phyloP scores from a whole-genome alignment of 2,113 vertebrate genomes.

The Erythrolamprus reginae region DNA sequence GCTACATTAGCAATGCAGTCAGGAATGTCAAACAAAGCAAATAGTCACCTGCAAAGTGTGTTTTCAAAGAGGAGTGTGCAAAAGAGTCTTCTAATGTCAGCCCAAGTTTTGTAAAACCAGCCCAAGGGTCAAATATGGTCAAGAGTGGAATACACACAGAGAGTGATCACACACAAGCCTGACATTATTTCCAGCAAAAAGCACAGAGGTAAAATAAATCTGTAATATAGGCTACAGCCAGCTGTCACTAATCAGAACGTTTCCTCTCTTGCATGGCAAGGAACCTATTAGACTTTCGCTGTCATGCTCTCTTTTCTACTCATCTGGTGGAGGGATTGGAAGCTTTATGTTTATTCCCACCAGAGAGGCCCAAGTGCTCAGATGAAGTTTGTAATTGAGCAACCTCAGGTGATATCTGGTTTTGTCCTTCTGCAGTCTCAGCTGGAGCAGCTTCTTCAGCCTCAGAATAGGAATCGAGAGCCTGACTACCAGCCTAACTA shows the following conservation, averaged over 20 bases:
- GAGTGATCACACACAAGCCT: not conserved
- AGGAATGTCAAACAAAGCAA: not conserved
- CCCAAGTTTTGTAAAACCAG: not conserved
- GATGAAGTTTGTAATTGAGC: not conserved
- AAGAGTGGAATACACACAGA: not conserved
- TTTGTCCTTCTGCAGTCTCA: not conserved
- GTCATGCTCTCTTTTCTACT: not conserved
- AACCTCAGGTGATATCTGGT: not conserved
- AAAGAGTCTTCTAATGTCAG: not conserved
- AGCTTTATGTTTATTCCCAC: too few relatives aligned
- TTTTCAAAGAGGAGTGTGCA: not conserved
- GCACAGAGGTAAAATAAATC: not conserved
- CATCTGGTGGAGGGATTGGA: not conserved
- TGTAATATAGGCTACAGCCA: not conserved
- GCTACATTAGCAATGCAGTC: not conserved
- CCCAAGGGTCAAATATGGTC: not conserved
- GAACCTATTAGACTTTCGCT: not conserved
- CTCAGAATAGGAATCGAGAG: not conserved
- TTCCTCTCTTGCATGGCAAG: not conserved
- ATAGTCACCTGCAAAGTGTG: not conserved
- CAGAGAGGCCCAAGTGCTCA: not conserved
- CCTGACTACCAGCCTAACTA: not conserved
- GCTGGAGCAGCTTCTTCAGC: not conserved
- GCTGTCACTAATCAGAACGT: not conserved
- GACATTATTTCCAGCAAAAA: not conserved